Conservation (phyloP, 2,113 vertebrate genomes). For the Lanius collurio region DNA sequence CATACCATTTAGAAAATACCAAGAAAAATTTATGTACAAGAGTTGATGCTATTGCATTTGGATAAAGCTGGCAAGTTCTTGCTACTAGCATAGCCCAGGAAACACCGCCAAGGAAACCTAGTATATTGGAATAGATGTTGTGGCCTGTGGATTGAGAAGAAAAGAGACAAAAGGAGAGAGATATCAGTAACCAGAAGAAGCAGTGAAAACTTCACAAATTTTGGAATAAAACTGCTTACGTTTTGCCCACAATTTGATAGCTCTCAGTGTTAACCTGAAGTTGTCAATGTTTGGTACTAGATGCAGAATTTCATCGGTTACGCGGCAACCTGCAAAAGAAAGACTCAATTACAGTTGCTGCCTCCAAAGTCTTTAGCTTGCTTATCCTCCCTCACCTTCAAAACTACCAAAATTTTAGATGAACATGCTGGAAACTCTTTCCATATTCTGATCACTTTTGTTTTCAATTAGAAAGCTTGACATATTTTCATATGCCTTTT, state of each 20-base stretch:
- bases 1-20: constrained; percentile 94
- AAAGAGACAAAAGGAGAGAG: constrained; percentile 61
- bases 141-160: constrained; percentile 77
- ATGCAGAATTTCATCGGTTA: constrained; percentile 91
- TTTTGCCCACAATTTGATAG: constrained; percentile 95
- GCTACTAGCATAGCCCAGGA: constrained; percentile 94
- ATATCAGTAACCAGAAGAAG: constrained; percentile 21
- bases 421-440: not conserved
- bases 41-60: constrained; percentile 90
- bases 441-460: not conserved
- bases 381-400: not conserved
- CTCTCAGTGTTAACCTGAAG: constrained; percentile 90
- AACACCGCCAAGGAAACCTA: constrained; percentile 91
- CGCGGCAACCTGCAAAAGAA: constrained; percentile 86
- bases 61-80: constrained; percentile 92
- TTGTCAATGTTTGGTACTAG: constrained; percentile 91
- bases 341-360: not conserved
- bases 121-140: constrained; percentile 93
- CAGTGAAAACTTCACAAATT: constrained; percentile 22
- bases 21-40: constrained; percentile 94
- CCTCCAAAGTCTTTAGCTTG: not conserved
- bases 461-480: not conserved
- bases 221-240: constrained; percentile 79
- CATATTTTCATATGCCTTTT: not conserved
- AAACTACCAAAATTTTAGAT: not conserved